Conservation (phyloP, 1,140 invertebrate species). For the Cherax destructor region DNA sequence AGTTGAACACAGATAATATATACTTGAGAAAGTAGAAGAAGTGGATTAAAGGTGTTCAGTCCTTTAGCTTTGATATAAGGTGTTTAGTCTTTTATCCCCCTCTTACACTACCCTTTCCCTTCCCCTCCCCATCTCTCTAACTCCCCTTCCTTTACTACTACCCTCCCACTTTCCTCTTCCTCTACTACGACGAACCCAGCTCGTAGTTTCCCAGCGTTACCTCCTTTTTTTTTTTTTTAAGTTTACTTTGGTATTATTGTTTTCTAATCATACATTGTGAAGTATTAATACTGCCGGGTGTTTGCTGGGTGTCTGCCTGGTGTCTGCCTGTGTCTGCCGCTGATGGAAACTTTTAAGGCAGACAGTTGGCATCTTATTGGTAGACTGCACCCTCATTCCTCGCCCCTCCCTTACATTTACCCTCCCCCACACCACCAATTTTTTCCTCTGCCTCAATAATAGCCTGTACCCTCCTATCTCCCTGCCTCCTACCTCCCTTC, state of each 20-base stretch:
- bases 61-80: too few species aligned
- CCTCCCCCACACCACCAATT: background rate
- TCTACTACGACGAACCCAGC: too few species aligned
- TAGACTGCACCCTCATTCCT: background rate
- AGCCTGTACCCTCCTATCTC: background rate
- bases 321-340: background rate
- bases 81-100: too few species aligned
- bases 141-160: background rate
- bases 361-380: background rate
- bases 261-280: background rate
- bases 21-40: too few species aligned
- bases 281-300: background rate
- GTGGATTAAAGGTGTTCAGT: too few species aligned
- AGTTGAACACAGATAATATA: too few species aligned
- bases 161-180: background rate
- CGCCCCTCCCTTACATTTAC: background rate
- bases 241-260: background rate
- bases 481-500: background rate
- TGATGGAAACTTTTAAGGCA: background rate
- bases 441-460: background rate
- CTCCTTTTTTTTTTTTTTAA: background rate
- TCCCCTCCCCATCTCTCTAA: background rate
- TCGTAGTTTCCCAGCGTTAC: background rate
- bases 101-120: background rate
- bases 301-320: background rate